phyloP scores from a whole-genome alignment of 2,797 vertebrate genomes.

The Limosa lapponica region DNA sequence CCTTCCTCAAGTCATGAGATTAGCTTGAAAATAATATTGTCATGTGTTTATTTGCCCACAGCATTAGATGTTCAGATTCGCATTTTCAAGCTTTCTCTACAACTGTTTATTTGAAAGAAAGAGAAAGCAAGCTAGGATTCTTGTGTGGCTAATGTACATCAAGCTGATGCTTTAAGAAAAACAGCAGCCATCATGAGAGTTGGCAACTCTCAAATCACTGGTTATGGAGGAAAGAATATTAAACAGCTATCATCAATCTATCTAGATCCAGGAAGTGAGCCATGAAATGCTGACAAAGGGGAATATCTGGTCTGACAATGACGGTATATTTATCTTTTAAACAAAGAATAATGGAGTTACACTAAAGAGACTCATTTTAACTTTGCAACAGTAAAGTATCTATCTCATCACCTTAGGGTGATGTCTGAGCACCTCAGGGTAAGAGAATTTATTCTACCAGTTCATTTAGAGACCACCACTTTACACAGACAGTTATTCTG shows the following conservation, averaged over 20 bases:
- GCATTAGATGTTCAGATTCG: not conserved
- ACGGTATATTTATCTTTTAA: constrained; percentile 59
- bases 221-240: constrained; percentile 58
- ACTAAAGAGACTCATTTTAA: constrained; percentile 35
- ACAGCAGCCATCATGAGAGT: constrained; percentile 45
- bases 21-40: not conserved
- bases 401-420: not conserved
- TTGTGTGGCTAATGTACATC: not conserved
- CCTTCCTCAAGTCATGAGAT: not conserved
- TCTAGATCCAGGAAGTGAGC: constrained; percentile 42
- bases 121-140: not conserved
- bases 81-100: not conserved
- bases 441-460: not conserved
- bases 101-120: not conserved
- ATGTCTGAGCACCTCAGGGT: not conserved
- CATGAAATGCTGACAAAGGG: constrained; percentile 63
- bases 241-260: constrained; percentile 65
- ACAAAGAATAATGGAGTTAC: constrained; percentile 61
- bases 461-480: not conserved
- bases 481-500: not conserved
- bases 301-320: constrained; percentile 52
- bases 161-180: constrained; percentile 38
- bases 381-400: not conserved
- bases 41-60: not conserved
- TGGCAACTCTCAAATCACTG: constrained; percentile 60